A percentile compares a stretch with the other conserved stretches of the same genome.
Conservation (phyloP, 2,888 invertebrate genomes). For the Euplexia lucipara region DNA sequence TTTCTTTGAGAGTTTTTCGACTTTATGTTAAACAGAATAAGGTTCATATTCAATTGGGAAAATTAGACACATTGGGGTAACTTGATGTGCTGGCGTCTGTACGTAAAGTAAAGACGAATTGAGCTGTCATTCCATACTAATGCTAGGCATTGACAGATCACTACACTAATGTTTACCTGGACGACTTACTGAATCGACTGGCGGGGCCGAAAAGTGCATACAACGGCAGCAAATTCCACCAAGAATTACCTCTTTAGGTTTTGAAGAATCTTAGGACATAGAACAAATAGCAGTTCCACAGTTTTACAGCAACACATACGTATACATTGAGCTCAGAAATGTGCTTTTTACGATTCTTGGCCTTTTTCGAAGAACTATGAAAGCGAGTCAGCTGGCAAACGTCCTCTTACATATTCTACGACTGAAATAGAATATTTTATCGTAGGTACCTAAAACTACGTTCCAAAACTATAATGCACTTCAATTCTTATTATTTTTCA, state of each 20-base stretch:
- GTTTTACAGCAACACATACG: slow-evolving; percentile 38
- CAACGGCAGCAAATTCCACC: background rate
- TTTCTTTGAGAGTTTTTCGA: too few species aligned
- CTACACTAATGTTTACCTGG: too few species aligned
- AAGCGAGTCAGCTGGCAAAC: slow-evolving; percentile 57
- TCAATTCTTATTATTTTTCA: slow-evolving; percentile 16
- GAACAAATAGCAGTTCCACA: slow-evolving; percentile 4
- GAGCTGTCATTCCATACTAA: too few species aligned
- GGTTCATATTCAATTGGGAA: too few species aligned
- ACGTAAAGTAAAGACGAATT: too few species aligned
- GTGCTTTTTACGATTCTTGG: slow-evolving; percentile 51
- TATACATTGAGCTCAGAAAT: slow-evolving; percentile 41
- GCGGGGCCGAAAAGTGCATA: background rate
- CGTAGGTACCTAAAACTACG: slow-evolving; percentile 20
- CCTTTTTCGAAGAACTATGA: slow-evolving; percentile 49
- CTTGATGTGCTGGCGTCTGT: too few species aligned
- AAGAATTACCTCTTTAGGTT: slow-evolving; percentile 18
- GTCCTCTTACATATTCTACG: slow-evolving; percentile 54
- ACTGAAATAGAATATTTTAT: slow-evolving; percentile 47
- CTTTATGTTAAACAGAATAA: too few species aligned
- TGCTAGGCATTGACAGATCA: too few species aligned
- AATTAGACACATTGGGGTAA: too few species aligned
- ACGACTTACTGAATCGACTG: too few species aligned
- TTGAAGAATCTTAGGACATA: slow-evolving; percentile 38
- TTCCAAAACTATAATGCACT: slow-evolving; percentile 33